phyloP scores from a whole-genome alignment of 2,797 vertebrate species.

The Anguilla pacifica region DNA sequence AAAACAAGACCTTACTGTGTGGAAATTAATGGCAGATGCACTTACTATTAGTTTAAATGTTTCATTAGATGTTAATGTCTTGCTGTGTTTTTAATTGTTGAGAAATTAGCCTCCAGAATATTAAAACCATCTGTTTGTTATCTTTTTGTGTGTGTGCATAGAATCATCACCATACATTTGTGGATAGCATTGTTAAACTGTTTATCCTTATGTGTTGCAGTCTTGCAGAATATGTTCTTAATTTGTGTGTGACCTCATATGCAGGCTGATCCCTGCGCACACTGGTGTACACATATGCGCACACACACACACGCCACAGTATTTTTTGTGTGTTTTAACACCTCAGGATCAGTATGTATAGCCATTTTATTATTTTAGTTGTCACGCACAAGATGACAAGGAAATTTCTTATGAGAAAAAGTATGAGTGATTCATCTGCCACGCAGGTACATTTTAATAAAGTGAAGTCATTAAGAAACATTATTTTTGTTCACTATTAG shows the following conservation, averaged over 20 bases:
- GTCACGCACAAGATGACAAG: neutral
- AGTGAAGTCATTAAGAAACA: neutral
- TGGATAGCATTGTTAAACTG: constrained; percentile 61
- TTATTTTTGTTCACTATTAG: neutral
- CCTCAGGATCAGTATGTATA: neutral
- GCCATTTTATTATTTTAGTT: neutral
- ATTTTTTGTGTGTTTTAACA: neutral
- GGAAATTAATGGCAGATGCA: constrained; percentile 95
- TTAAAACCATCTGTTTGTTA: constrained; percentile 96
- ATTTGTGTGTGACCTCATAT: constrained; percentile 49
- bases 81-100: constrained; percentile 97
- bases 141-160: constrained; percentile 77
- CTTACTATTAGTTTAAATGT: constrained; percentile 96
- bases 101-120: constrained; percentile 97
- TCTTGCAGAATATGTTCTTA: constrained; percentile 51
- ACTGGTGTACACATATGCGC: neutral
- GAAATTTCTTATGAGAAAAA: neutral
- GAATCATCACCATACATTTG: constrained; percentile 82
- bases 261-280: neutral
- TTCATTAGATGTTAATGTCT: constrained; percentile 98
- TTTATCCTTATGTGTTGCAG: constrained; percentile 54
- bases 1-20: constrained; percentile 90
- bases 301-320: neutral
- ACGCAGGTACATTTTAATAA: neutral
- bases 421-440: neutral